Conservation (phyloP, 2,113 vertebrate genomes). For the Hyaena hyaena region DNA sequence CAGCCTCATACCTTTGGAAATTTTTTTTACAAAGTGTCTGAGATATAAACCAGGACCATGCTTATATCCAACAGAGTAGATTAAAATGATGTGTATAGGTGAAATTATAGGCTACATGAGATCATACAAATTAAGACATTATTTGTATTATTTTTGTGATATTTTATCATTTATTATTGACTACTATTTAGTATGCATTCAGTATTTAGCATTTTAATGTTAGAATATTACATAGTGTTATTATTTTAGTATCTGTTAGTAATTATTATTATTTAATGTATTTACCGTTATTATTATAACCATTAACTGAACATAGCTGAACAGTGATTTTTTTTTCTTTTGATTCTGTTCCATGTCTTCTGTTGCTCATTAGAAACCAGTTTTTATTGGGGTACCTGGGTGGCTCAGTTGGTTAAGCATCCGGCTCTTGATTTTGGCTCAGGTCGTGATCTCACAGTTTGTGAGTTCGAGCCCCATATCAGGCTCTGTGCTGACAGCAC, state of each 20-base stretch:
- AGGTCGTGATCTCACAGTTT: no score
- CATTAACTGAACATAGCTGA: not conserved
- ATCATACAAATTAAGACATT: not conserved
- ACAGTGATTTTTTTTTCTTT: not conserved
- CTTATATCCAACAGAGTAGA: not conserved
- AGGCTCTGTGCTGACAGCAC: no score
- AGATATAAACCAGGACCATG: not conserved
- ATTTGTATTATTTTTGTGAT: not conserved
- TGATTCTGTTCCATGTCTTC: not conserved
- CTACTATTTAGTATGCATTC: not conserved
- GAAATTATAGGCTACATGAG: not conserved
- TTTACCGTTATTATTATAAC: not conserved
- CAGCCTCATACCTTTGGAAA: not conserved
- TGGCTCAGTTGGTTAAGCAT: no score
- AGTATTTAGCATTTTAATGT: not conserved
- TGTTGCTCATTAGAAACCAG: not conserved
- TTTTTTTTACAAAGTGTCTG: not conserved
- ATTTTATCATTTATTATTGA: not conserved
- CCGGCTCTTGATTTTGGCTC: no score
- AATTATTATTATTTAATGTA: not conserved
- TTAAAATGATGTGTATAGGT: not conserved
- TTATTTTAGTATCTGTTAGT: not conserved
- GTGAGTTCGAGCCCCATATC: no score
- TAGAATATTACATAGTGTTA: not conserved
- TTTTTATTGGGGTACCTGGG: no score